A percentile compares a stretch with the other conserved stretches of the same genome.
Conservation (phyloP, 2,797 vertebrate species). For the Tarsius wallacei region DNA sequence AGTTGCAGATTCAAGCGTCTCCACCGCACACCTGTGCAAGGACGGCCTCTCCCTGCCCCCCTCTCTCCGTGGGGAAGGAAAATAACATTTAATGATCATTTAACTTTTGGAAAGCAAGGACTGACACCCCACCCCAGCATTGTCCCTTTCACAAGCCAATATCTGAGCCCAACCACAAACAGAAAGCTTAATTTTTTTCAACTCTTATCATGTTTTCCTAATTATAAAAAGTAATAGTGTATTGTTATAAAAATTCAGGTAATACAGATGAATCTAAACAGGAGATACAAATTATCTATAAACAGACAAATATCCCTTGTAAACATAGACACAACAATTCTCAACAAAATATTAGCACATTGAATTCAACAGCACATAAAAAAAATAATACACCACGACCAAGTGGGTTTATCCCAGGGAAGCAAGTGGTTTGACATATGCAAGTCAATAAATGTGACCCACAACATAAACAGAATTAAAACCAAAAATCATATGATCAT, state of each 20-base stretch:
- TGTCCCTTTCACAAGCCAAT: not conserved
- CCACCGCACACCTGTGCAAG: not conserved
- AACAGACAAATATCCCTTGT: too few relatives aligned
- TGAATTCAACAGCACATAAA: too few relatives aligned
- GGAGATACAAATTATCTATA: not conserved
- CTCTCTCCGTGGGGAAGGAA: not conserved
- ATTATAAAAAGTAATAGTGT: not conserved
- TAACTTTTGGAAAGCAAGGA: not conserved
- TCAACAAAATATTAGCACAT: too few relatives aligned
- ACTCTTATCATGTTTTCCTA: not conserved
- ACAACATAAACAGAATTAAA: too few relatives aligned
- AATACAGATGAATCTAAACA: not conserved
- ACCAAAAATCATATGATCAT: too few relatives aligned
- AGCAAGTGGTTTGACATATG: too few relatives aligned
- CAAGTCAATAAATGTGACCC: too few relatives aligned
- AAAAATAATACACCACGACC: too few relatives aligned
- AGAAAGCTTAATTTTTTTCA: conserved; percentile 26
- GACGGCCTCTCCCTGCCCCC: not conserved
- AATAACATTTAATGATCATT: not conserved
- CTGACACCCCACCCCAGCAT: not conserved
- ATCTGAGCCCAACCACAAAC: not conserved
- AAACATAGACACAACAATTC: too few relatives aligned
- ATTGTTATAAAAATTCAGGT: conserved; percentile 1
- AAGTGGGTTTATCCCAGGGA: too few relatives aligned
- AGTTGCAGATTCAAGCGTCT: not conserved